Base-by-base conservation (phyloP, 1,140 invertebrate species). In the Vanessa tameamea region DNA sequence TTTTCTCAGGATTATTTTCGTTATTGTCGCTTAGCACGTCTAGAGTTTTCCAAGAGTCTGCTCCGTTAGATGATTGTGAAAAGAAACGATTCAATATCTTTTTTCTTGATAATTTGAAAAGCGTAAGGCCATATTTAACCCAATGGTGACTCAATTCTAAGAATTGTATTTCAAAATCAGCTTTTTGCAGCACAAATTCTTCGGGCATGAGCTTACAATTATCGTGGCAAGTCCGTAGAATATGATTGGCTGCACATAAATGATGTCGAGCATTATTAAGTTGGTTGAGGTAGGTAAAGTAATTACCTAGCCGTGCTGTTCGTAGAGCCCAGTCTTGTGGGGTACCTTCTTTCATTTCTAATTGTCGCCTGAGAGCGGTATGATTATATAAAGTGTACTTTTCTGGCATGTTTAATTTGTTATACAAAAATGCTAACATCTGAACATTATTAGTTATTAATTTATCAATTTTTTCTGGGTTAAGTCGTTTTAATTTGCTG, bases 311-410 rank as follows among this genome's bases (percentile, higher is more conserved):
- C 5, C 94, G 94, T 0, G 95, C 94, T 65, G 94, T 93, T 81
- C 95, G 94, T 50, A 95, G 74, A 6, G 94, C 93, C 95, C 95
- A 96, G 57, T 95, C 95, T 66, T 95, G 84, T 0, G 94, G 93
- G 64, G 95, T 94, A 79, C 94, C 95, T 69, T 94, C 92, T 71
- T 91, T 88, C 84, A 92, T 93, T 76, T 95, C 94, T 31, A 95
- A 81, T 73, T 96, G 95, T 64, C 95, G 85, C 67, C 94, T 89
- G 31, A 96, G 82, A 50, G 95, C 95, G 64, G 93, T 88, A 71
- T 95, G 94, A 82, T 95, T 95, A 82, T 95, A 96, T 37, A 93
- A 79, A 3, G 94, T 95, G 76, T 92, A 94, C 78, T 92, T 92
- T 48, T 93, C 84, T 13, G 87, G 84, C 47, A 93, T 69, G 76